A percentile compares a stretch with the other conserved stretches of the same genome.
Conservation (phyloP, 2,797 vertebrate genomes). For the Paramormyrops hopkinsi region DNA sequence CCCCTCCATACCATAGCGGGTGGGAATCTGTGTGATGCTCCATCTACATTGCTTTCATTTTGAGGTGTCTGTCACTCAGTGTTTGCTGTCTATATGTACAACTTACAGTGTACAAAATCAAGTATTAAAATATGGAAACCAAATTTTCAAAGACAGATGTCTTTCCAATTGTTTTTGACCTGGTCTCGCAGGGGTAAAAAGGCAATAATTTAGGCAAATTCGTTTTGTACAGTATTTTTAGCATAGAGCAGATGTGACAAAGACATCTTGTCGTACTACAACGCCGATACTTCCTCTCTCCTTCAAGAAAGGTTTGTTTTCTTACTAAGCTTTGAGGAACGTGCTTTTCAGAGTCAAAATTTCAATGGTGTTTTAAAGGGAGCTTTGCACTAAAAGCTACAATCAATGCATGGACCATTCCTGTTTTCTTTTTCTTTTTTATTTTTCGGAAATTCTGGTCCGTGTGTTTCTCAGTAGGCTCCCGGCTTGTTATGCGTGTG, state of each 20-base stretch:
- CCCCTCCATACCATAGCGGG: background rate
- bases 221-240: conserved; percentile 15
- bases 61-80: conserved; percentile 37
- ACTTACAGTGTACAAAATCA: conserved; percentile 32
- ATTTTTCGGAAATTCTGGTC: background rate
- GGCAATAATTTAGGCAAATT: conserved; percentile 20
- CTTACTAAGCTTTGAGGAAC: conserved; percentile 11
- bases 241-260: background rate
- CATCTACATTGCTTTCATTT: conserved; percentile 38
- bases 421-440: background rate
- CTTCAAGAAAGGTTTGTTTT: conserved; percentile 3
- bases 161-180: conserved; percentile 28
- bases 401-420: conserved; percentile 14
- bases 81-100: conserved; percentile 38
- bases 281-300: conserved; percentile 12
- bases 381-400: conserved; percentile 19
- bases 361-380: conserved; percentile 15
- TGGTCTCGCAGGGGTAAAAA: conserved; percentile 15
- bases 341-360: background rate
- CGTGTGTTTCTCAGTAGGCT: background rate
- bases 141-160: conserved; percentile 58
- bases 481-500: conserved; percentile 57
- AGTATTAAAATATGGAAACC: conserved; percentile 60
- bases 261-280: background rate
- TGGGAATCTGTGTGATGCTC: background rate